A percentile compares a stretch with the other conserved stretches of the same genome.
These are phyloP conservation scores for Pygoscelis antarcticus DNA, from an alignment of 2,113 vertebrate species.

Conservation along the genomic window DNA sequence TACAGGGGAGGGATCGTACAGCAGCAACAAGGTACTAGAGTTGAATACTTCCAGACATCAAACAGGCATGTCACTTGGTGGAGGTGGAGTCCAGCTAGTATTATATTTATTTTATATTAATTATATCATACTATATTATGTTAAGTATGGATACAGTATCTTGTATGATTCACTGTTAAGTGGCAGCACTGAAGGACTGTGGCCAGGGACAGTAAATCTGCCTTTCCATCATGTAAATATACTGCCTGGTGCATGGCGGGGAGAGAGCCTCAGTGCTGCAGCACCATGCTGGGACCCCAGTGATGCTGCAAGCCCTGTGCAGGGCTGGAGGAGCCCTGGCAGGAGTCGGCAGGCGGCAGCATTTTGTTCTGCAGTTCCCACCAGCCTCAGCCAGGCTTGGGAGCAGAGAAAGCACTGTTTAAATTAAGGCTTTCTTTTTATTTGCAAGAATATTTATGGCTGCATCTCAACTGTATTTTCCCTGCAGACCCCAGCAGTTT, in stretches of 20 bases:
- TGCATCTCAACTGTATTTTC: neutral
- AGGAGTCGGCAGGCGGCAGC: neutral
- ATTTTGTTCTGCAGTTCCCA: neutral
- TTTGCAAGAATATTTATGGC: neutral
- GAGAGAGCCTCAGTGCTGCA: neutral
- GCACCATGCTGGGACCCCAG: neutral
- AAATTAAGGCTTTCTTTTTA: neutral
- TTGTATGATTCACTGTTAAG: neutral
- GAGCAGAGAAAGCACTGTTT: neutral
- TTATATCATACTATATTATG: no score
- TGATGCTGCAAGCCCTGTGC: neutral
- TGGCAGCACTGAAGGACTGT: neutral
- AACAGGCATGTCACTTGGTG: neutral
- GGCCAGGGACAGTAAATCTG: neutral
- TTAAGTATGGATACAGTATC: neutral
- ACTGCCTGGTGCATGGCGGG: accelerated
- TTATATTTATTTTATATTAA: neutral
- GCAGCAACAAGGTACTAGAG: neutral
- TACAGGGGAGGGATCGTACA: neutral
- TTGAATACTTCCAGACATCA: neutral
- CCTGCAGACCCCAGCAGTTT: neutral
- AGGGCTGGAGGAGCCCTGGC: neutral
- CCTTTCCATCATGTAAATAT: neutral
- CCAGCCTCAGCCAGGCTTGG: neutral
- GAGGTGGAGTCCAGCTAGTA: neutral